Evolutionary conservation across 2,888 invertebrate genomes (phyloP), one percentile per base, ranked within the genome.

Genomic region (Drosophila infuscata): DNA sequence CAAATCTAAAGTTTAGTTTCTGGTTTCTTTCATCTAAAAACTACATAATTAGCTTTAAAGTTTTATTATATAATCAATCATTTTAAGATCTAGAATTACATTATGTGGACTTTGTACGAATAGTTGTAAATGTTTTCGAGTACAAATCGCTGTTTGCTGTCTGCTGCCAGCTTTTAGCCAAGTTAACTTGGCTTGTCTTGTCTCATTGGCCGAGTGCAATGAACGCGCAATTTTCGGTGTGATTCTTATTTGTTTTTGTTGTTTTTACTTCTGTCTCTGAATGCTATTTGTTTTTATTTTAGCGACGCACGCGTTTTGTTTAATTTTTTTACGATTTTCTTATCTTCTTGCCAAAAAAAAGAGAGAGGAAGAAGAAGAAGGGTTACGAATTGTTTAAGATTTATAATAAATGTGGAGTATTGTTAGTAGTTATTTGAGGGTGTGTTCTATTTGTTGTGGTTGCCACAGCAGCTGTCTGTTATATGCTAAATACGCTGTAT

Each of bases 301-400:
- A 73, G 72, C 74, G 58, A 52, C 77, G 80, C 69, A 71, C 72
- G 71, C 75, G 75, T 68, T 59, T 52, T 38, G 9, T 2, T 35
- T 54, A 30, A 8, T 48, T 17, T 29, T 73, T n/a, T 25, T 36
- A n/a, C 38, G 32, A 4, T 59, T 68, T 61, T 75, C 88, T 88
- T 88, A 88, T 88, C 88, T 83, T 66, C 74, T 79, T 76, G 77
- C 76, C 76, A 79, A 85, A 83, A 68, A 65, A 38, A 62, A 53
- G 64, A 68, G 7, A 51, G 12, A 29, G 33, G 32, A 54, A 59
- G 17, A 15, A 52, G 46, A 8, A 46, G 46, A 46, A 15, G 25
- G 46, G 15, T 25, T 7, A 15, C 46, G 0, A 46, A 2, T 15
- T 25, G 20, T 25, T 25, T 7, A 54, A 38, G 25, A 29, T 29